Base-by-base conservation (phyloP, 37 sponge, comb jelly and placozoan genomes). In the Bolinopsis microptera region DNA sequence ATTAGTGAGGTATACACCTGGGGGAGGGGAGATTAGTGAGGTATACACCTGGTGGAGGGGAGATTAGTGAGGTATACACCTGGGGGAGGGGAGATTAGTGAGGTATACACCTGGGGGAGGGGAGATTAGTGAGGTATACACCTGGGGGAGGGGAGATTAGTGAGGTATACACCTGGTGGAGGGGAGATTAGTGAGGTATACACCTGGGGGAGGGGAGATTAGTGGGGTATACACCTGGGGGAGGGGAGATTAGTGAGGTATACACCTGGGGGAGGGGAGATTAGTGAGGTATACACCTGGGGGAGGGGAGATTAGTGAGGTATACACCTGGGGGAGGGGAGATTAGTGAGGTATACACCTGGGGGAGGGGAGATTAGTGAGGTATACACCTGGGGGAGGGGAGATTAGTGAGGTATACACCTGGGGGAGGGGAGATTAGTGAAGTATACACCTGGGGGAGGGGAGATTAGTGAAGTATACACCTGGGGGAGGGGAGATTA, bases 381-480 rank as follows among this genome's bases (percentile, higher is more conserved):
- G n/a, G n/a, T 30, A 30, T 80, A 80, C 0, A 80, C 23, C 82
- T 33, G 82, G 22, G 82, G 37, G 74, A 70, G 26, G 74, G 74
- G 26, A 70, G 30, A 3, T 2, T n/a, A n/a, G n/a, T n/a, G n/a
- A n/a, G n/a, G n/a, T 30, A 30, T 80, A 80, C 0, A 80, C 23
- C 82, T 33, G 82, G 22, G 82, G 37, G 74, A 70, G 26, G 74
- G 74, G 26, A 70, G n/a, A n/a, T n/a, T n/a, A n/a, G n/a, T n/a
- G n/a, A n/a, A n/a, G n/a, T n/a, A n/a, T n/a, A n/a, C n/a, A n/a
- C 2, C 2, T 2, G 32, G 9, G 37, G 38, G 36, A 37, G 82
- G 82, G 82, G 32, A 80, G 22, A 80, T 37, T 36, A 32, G 36
- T 18, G 16, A 32, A 3, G 32, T 30, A 30, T 80, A 80, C 0